Base-by-base conservation (phyloP, 2,888 invertebrate species). In the Ochlodes sylvanus region DNA sequence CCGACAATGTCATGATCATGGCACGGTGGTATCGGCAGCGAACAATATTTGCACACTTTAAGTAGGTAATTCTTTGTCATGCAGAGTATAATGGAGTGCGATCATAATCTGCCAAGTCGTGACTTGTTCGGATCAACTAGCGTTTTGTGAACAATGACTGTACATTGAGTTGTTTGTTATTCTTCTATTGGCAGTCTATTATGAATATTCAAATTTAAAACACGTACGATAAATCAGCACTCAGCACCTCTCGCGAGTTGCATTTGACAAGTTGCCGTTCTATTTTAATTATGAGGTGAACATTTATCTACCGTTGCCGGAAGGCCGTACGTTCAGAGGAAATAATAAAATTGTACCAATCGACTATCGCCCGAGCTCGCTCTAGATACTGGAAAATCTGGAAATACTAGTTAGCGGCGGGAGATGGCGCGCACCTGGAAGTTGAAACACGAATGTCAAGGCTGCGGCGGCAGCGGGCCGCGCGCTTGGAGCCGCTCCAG, bases 361-460 rank as follows among this genome's bases (percentile, higher is more conserved):
- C 72, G 75, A 74, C 68, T 76, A 72, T 75, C 10, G 10, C 19
- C 9, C 14, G 75, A 71, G 72, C 72, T 71, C 73, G 75, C 69
- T 77, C 74, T 77, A 78, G 74, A 78, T 77, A 80, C 76, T 77
- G 79, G 82, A 79, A 82, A 78, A 76, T 80, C 76, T 77, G 79
- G 82, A 79, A 82, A 83, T 84, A 83, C 84, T 83, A 77, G 80
- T 79, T 77, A 54, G 68, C 71, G 63, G 69, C 69, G 70, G 68
- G 72, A 70, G 82, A 84, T 82, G 83, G 82, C 82, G 82, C 81
- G 76, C 80, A 80, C 88, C 88, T 89, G 90, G 89, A 52, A 52
- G 52, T 52, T 14, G 52, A 14, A 89, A 85, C 87, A 77, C 85
- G 86, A 92, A 92, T 92, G 92, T 92, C 92, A 92, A 92, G 92